phyloP scores from a whole-genome alignment of 2,888 invertebrate genomes.

The Synanthedon andrenaeformis region DNA sequence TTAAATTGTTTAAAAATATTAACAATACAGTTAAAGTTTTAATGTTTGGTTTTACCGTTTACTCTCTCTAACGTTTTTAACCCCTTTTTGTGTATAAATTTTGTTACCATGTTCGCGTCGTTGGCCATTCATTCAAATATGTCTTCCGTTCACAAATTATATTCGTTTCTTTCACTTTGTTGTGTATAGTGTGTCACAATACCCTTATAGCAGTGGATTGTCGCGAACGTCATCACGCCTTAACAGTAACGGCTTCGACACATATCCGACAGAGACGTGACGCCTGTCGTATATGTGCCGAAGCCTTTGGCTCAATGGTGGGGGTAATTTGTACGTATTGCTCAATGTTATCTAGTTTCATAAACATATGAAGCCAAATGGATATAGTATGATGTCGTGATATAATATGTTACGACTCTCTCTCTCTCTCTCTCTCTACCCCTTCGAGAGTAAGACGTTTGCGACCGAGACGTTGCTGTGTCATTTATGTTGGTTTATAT shows the following conservation, averaged over 20 bases:
- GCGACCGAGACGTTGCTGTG: neutral
- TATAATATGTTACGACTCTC: neutral
- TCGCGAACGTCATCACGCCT: slow-evolving; percentile 3
- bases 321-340: slow-evolving; percentile 21
- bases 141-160: slow-evolving; percentile 33
- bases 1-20: slow-evolving; percentile 27
- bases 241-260: neutral
- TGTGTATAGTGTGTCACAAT: slow-evolving; percentile 43
- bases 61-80: slow-evolving; percentile 15
- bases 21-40: slow-evolving; percentile 18
- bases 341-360: slow-evolving; percentile 60
- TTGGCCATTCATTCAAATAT: slow-evolving; percentile 40
- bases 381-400: slow-evolving; percentile 5
- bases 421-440: no score
- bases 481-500: slow-evolving; percentile 55
- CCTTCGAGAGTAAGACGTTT: neutral
- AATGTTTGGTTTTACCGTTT: slow-evolving; percentile 26
- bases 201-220: neutral
- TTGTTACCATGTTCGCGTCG: slow-evolving; percentile 50
- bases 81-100: slow-evolving; percentile 11
- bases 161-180: slow-evolving; percentile 35
- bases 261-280: no score
- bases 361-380: slow-evolving; percentile 38
- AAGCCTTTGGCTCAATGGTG: neutral
- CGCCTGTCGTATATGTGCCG: neutral